Percentiles rank a stretch among this genome's conserved stretches.
These are phyloP conservation scores for Clavelina lepadiformis DNA, from an alignment of 23 tunicate genomes.

Conservation along the genomic window DNA sequence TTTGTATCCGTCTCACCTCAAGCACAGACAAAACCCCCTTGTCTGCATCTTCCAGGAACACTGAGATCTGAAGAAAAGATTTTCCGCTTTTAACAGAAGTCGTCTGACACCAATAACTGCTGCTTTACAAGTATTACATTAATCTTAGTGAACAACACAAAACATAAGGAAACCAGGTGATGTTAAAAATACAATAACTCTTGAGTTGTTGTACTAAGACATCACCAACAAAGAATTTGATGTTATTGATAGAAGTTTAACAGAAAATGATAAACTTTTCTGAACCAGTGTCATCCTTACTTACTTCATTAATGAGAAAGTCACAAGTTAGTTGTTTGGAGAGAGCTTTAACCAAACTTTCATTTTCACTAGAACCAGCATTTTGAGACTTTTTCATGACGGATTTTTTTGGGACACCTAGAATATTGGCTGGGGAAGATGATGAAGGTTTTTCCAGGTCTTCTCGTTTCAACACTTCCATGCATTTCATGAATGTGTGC, in stretches of 20 bases:
- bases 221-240: no score
- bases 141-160: no score
- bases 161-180: no score
- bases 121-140: no score
- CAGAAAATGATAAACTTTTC: no score
- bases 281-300: no score
- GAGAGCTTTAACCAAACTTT: constrained; percentile 5
- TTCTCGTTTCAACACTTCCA: constrained; percentile 19
- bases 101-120: neutral
- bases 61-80: constrained; percentile 48
- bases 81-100: neutral
- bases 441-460: neutral
- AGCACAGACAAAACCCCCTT: constrained; percentile 47
- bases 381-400: no score
- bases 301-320: constrained; percentile 63
- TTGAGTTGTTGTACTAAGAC: no score
- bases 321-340: constrained; percentile 71
- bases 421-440: neutral
- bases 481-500: constrained; percentile 39
- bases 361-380: neutral
- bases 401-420: neutral
- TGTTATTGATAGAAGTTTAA: no score
- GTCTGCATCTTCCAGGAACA: constrained; percentile 48
- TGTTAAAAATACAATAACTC: no score
- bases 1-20: constrained; percentile 60